Base-by-base conservation (phyloP, 2,797 vertebrate genomes). In the Oophaga sylvatica region DNA sequence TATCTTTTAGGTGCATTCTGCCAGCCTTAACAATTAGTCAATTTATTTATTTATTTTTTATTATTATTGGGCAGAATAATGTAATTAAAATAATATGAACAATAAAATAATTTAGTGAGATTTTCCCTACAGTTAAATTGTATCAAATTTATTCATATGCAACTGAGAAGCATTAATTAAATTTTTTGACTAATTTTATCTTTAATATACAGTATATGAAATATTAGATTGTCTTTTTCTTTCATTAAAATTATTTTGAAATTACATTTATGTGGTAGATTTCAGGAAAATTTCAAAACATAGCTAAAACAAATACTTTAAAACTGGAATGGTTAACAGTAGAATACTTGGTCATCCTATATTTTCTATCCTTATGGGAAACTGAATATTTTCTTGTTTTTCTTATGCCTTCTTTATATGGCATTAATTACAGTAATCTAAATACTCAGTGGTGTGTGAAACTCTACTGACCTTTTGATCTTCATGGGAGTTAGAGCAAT, bases 381-480 rank as follows among this genome's bases (percentile, higher is more conserved):
- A 11, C 12, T 75, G 35, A 75, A 75, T 75, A 75, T 48, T 22
- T 48, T 75, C 41, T 48, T 45, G 31, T 71, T 41, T 45, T 75
- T 17, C 13, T 0, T 75, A 75, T 22, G 22, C 2, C 31, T 2
- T 5, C 9, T 12, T 63, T 80, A 45, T 65, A 63, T 45, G 17
- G 31, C 79, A 63, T 81, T 81, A 81, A 81, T 81, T 67, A 67
- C 22, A 67, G 62, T 68, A 81, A 67, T 67, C 80, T 67, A 26
- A 67, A 70, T 83, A 41, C 48, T 83, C 81, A 83, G 20, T 83
- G 63, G 22, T 53, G n/a, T 57, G 81, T 83, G 26, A 29, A 83
- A 57, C 13, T 70, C 48, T 29, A 13, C 13, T 83, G 65, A 70
- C 65, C 35, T 70, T 83, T 70, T 70, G 81, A 68, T 83, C 63